Evolutionary conservation across 23 tunicate species (phyloP).

Genomic region (Ciona savignyi): DNA sequence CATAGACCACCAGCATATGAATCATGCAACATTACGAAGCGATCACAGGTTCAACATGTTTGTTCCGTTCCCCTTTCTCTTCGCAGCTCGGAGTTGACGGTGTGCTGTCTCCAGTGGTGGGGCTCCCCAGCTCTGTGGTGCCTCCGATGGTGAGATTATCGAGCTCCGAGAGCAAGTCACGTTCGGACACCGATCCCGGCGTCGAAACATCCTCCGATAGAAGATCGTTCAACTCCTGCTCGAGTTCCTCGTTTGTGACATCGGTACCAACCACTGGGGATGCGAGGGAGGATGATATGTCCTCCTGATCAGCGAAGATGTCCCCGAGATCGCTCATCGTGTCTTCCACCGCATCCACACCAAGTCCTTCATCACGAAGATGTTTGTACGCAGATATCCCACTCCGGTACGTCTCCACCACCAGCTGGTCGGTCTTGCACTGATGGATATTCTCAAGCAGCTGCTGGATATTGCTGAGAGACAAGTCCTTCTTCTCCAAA

Average conservation of each 20-base stretch:
- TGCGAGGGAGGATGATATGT: constrained; percentile 30
- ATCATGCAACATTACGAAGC: not conserved
- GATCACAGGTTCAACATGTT: not conserved
- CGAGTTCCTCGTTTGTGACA: constrained; percentile 30
- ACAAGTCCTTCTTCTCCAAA: constrained; percentile 26
- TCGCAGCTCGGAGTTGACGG: not conserved
- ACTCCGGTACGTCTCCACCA: constrained; percentile 46
- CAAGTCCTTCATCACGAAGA: constrained; percentile 2
- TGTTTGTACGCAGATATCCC: constrained; percentile 41
- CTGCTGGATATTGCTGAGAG: constrained; percentile 51
- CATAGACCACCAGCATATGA: not conserved
- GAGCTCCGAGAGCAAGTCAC: not conserved
- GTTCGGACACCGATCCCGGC: not conserved
- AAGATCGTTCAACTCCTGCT: constrained; percentile 44
- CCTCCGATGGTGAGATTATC: not conserved
- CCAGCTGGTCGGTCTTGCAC: constrained; percentile 52
- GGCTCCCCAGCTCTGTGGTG: not conserved
- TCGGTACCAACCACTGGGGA: constrained; percentile 10
- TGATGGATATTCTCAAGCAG: constrained; percentile 54
- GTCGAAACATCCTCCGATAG: constrained; percentile 2
- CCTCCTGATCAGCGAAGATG: constrained; percentile 26
- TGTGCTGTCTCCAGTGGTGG: not conserved
- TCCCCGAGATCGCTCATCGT: constrained; percentile 61
- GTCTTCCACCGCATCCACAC: constrained; percentile 33
- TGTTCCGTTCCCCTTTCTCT: not conserved